Evolutionary conservation across 35 echinoderm and acorn worm genomes (phyloP).

Genomic region (Apostichopus japonicus): DNA sequence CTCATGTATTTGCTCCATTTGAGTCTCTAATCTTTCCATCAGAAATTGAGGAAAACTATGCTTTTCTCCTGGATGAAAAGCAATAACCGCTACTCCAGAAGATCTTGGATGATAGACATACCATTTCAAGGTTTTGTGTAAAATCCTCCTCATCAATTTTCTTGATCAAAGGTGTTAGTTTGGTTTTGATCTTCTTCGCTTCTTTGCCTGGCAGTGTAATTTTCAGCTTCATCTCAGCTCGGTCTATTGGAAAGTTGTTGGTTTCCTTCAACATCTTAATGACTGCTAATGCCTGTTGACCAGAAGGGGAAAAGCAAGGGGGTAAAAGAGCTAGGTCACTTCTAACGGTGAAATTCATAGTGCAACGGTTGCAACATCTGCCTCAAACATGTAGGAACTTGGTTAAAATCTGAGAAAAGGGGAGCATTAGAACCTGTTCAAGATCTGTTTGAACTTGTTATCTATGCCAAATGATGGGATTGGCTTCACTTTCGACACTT

Average conservation of each 20-base stretch:
- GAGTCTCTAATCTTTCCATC: no score
- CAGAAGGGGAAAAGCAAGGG: neutral
- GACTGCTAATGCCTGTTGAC: constrained; percentile 82
- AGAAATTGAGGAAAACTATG: no score
- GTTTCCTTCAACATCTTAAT: constrained; percentile 95
- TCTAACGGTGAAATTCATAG: neutral
- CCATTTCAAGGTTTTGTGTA: constrained; percentile 81
- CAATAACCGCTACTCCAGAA: no score
- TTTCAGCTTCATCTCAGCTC: constrained; percentile 92
- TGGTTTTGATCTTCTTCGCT: constrained; percentile 92
- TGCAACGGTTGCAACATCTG: neutral
- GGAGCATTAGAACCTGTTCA: no score
- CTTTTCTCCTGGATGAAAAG: no score
- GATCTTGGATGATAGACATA: constrained; percentile 28
- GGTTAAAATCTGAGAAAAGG: no score
- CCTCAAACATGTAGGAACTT: neutral
- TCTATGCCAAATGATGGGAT: no score
- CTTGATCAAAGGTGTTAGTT: constrained; percentile 74
- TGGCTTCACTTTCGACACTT: no score
- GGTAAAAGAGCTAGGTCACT: neutral
- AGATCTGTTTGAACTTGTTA: no score
- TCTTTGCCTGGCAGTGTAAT: constrained; percentile 85
- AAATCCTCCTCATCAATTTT: constrained; percentile 89
- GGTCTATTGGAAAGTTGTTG: constrained; percentile 85
- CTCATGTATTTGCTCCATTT: no score